A percentile compares a stretch with the other conserved stretches of the same genome.
Evolutionary conservation across 1,140 invertebrate species (phyloP).

Genomic region (Nasonia longicornis): DNA sequence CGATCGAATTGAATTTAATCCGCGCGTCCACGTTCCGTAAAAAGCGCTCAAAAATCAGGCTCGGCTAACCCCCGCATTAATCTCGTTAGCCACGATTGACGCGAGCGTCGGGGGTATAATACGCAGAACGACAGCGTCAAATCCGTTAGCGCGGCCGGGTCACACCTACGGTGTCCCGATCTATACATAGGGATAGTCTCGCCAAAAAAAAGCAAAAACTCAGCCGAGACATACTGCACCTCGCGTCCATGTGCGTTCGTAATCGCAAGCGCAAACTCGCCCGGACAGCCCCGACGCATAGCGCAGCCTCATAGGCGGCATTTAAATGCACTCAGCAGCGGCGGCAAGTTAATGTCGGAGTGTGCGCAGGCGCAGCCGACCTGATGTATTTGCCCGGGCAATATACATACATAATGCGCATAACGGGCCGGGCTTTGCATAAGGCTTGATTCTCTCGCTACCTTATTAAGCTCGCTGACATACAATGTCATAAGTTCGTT

Average conservation of each 20-base stretch:
- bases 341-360: background rate
- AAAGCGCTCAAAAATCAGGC: background rate
- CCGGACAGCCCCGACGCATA: background rate
- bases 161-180: too few species aligned
- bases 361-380: background rate
- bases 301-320: too few species aligned
- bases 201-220: background rate
- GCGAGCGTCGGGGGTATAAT: background rate
- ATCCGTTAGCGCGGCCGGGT: too few species aligned
- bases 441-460: conserved; percentile 57
- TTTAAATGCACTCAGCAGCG: background rate
- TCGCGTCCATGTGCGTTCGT: background rate
- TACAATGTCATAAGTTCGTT: conserved; percentile 62
- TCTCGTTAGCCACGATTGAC: background rate
- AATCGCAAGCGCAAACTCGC: background rate
- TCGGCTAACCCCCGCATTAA: background rate
- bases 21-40: too few species aligned
- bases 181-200: background rate
- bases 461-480: conserved; percentile 59
- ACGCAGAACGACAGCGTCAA: background rate
- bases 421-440: conserved; percentile 21
- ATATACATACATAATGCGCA: conserved; percentile 1
- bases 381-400: background rate
- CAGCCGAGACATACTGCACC: background rate
- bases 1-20: too few species aligned